These are phyloP conservation scores for Cinara cedri DNA, from an alignment of 2,888 invertebrate species.

Conservation along the genomic window DNA sequence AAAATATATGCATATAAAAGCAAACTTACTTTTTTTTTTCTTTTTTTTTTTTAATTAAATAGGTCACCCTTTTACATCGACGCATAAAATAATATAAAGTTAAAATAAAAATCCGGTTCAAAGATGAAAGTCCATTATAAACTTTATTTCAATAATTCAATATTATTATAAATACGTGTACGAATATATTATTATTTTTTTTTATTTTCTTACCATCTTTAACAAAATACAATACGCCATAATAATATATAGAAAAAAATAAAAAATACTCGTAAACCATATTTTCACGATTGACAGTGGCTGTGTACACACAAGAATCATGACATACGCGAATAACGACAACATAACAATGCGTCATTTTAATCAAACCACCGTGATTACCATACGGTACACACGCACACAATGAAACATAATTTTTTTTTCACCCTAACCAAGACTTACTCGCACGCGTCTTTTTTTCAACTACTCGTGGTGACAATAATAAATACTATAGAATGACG, in stretches of 20 bases:
- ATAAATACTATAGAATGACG: too few species aligned
- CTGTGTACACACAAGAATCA: too few species aligned
- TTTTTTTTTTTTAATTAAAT: slow-evolving; percentile 8
- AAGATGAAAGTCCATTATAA: background rate
- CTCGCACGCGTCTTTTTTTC: too few species aligned
- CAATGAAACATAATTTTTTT: too few species aligned
- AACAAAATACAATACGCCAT: background rate
- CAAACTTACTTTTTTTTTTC: background rate
- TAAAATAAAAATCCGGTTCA: slow-evolving; percentile 4
- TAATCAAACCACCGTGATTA: too few species aligned
- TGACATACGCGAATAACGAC: background rate
- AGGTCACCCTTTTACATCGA: background rate
- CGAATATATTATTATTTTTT: background rate
- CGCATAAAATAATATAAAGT: background rate
- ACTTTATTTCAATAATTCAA: background rate
- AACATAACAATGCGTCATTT: too few species aligned
- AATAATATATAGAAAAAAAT: background rate
- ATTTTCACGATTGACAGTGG: slow-evolving; percentile 17
- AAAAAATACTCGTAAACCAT: too few species aligned
- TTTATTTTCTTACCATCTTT: background rate
- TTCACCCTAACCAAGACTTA: too few species aligned
- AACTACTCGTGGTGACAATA: too few species aligned
- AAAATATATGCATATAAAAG: background rate
- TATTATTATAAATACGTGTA: background rate
- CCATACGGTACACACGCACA: too few species aligned